Evolutionary conservation across 2,888 invertebrate genomes (phyloP), one percentile per base, ranked within the genome.

Genomic region (Pelosia muscerda): DNA sequence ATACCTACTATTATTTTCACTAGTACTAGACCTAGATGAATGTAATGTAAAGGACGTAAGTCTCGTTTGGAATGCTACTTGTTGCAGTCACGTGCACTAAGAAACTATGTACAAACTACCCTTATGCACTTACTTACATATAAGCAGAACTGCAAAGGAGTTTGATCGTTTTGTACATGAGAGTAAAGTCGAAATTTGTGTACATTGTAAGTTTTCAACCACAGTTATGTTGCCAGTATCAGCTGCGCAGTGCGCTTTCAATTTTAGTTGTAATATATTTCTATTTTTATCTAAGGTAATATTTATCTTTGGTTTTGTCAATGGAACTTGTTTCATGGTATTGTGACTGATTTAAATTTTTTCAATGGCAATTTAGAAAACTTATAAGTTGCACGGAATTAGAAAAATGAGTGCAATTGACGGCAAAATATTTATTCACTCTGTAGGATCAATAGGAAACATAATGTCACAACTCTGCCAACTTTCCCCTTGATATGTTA

Each of bases 41-140:
- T 63, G 75, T 72, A 65, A n/a, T n/a, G n/a, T 31, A 42, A 34
- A 42, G 78, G 79, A 77, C 68, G 78, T 76, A 72, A 75, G 74
- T 81, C 75, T 81, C 63, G 77, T 75, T 82, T 82, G 87, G 87
- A 85, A 86, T 85, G 86, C 86, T 84, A 92, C 90, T 92, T 92
- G 93, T 93, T 93, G 93, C 93, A 91, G 87, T 88, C 89, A 89
- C 89, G 87, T 89, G 90, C 86, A 86, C 85, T 81, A 84, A 81
- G 82, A 77, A 87, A 86, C 83, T 84, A 77, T 82, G 79, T 79
- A 76, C 77, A 73, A 79, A 81, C 82, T 83, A 81, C 78, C 81
- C 79, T 79, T 78, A 78, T 76, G 74, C 76, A 83, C 72, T 74
- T 74, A 75, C 65, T 59, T 71, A 76, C 70, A 77, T 70, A 65